Conservation (phyloP, 2,797 vertebrate genomes). For the Platyrinchus mystaceus region DNA sequence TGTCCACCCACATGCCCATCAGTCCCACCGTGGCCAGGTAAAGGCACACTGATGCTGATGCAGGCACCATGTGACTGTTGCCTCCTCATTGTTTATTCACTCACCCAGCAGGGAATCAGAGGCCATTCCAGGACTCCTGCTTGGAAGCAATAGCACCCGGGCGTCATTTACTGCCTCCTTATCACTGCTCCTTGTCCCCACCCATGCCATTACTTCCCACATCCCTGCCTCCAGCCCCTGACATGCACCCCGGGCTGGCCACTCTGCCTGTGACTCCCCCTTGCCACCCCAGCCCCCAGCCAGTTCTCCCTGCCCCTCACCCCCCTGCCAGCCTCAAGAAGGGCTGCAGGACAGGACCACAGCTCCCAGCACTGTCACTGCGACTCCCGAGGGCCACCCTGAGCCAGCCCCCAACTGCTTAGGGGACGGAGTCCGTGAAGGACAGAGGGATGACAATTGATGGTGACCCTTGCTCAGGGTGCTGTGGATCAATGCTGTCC, state of each 20-base stretch:
- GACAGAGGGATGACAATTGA: not conserved
- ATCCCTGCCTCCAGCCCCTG: not conserved
- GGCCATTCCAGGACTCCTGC: not conserved
- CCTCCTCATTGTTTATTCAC: not conserved
- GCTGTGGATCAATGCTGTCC: not conserved
- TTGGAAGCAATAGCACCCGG: not conserved
- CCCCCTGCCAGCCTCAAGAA: not conserved
- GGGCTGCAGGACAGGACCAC: not conserved
- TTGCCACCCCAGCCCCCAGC: too few relatives aligned
- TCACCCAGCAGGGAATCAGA: not conserved
- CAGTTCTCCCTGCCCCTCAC: not conserved
- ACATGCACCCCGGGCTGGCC: fast-evolving
- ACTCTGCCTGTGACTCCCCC: not conserved
- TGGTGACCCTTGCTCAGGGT: not conserved
- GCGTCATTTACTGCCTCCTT: not conserved
- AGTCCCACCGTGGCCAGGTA: not conserved
- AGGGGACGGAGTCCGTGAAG: fast-evolving
- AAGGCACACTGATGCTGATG: fast-evolving
- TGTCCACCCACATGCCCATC: not conserved
- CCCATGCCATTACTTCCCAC: not conserved
- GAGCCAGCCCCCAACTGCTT: not conserved
- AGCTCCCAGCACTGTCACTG: fast-evolving
- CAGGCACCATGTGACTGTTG: too few relatives aligned
- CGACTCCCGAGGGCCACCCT: fast-evolving
- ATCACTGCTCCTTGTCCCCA: not conserved